phyloP scores from a whole-genome alignment of 2,797 vertebrate genomes.

The Phrynocephalus forsythii region DNA sequence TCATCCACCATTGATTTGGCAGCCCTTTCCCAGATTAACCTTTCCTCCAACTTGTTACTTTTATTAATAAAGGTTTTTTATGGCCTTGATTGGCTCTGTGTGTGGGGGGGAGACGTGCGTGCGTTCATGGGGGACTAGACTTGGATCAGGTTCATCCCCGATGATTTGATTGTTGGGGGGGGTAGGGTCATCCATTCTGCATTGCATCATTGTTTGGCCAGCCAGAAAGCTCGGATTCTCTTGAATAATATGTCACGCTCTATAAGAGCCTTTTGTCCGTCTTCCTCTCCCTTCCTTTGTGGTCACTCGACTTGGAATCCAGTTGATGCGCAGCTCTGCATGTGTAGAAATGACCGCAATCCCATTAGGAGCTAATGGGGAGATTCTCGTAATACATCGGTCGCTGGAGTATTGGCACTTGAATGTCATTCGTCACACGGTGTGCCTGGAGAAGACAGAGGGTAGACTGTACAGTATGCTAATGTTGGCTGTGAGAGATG shows the following conservation, averaged over 20 bases:
- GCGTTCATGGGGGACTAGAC: neutral
- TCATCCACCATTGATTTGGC: neutral
- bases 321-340: neutral
- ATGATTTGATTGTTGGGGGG: neutral
- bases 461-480: constrained; percentile 30
- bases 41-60: neutral
- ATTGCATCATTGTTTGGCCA: neutral
- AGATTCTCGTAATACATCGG: rapidly evolving
- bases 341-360: constrained; percentile 18
- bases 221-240: constrained; percentile 4
- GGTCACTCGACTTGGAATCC: neutral
- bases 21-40: neutral
- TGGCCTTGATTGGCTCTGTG: neutral
- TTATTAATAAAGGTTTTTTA: neutral
- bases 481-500: constrained; percentile 62
- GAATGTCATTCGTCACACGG: neutral
- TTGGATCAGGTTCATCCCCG: constrained; percentile 15
- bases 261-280: constrained; percentile 1
- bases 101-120: neutral
- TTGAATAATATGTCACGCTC: rapidly evolving
- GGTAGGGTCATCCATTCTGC: neutral
- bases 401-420: constrained; percentile 26
- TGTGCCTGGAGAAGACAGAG: constrained; percentile 14
- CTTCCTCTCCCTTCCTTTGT: neutral
- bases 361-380: constrained; percentile 29